These are phyloP conservation scores for Geotrupes spiniger DNA, from an alignment of 2,888 invertebrate genomes.

Conservation along the genomic window DNA sequence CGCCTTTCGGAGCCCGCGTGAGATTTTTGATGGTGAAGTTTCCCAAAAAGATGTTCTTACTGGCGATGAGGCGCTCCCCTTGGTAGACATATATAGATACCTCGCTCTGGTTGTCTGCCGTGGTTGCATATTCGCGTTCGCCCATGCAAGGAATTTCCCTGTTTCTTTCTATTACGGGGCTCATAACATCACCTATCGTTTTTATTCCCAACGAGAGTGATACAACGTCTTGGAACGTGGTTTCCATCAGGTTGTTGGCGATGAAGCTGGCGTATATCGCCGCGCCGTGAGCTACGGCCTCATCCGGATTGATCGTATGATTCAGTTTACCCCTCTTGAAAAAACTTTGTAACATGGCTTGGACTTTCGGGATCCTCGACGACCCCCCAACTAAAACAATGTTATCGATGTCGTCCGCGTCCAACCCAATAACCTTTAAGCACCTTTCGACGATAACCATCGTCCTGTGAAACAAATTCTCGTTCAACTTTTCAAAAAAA, in stretches of 20 bases:
- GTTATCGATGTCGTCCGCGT: slow-evolving; percentile 29
- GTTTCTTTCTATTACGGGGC: slow-evolving; percentile 29
- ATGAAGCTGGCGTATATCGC: slow-evolving; percentile 30
- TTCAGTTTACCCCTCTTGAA: slow-evolving; percentile 28
- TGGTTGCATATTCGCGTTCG: slow-evolving; percentile 14
- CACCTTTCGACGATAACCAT: slow-evolving; percentile 27
- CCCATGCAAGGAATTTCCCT: slow-evolving; percentile 24
- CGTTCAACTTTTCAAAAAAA: slow-evolving; percentile 30
- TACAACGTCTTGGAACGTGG: neutral
- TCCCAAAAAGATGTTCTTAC: slow-evolving; percentile 9
- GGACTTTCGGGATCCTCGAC: slow-evolving; percentile 35
- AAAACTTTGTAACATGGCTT: slow-evolving; percentile 25
- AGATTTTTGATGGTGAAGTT: slow-evolving; percentile 4
- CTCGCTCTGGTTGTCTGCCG: slow-evolving; percentile 23
- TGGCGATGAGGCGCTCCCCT: slow-evolving; percentile 4
- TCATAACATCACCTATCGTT: slow-evolving; percentile 25
- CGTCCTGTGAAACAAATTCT: slow-evolving; percentile 27
- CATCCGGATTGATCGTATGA: slow-evolving; percentile 33
- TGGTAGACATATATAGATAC: slow-evolving; percentile 8
- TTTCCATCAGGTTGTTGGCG: slow-evolving; percentile 21
- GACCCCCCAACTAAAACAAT: slow-evolving; percentile 36
- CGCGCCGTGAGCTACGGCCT: slow-evolving; percentile 36
- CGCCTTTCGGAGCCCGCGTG: neutral
- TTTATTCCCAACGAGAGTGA: slow-evolving; percentile 22
- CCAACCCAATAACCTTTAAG: slow-evolving; percentile 24